phyloP scores from a whole-genome alignment of 2,888 invertebrate genomes.

The Leptopilina drosophilae region DNA sequence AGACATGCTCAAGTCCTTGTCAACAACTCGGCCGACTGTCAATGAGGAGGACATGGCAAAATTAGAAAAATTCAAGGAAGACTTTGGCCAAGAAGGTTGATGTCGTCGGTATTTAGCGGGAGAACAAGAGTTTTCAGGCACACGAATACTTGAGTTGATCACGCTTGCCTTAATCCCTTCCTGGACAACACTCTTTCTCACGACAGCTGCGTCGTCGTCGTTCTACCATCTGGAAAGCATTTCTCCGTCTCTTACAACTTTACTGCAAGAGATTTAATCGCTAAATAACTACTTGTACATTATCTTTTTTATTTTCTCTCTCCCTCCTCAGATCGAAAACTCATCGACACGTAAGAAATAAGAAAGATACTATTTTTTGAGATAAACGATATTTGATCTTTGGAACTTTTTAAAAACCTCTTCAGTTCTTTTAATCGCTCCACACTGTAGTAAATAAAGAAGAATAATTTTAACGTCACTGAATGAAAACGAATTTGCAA shows the following conservation, averaged over 20 bases:
- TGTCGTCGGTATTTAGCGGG: conserved; percentile 43
- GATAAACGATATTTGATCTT: conserved; percentile 58
- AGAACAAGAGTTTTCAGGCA: conserved; percentile 44
- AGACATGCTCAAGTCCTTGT: conserved; percentile 95
- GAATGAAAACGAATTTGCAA: conserved; percentile 18
- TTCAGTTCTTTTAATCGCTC: conserved; percentile 1
- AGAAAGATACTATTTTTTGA: conserved; percentile 60
- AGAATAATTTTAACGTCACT: neutral
- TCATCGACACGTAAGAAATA: conserved; percentile 1
- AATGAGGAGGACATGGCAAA: conserved; percentile 97
- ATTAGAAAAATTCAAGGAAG: conserved; percentile 95
- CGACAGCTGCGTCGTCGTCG: neutral
- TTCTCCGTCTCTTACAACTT: neutral
- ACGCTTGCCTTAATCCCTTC: conserved; percentile 67
- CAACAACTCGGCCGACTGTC: conserved; percentile 97
- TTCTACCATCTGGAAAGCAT: conserved; percentile 26
- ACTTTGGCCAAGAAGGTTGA: conserved; percentile 99
- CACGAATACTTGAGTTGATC: conserved; percentile 53
- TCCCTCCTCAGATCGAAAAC: conserved; percentile 1
- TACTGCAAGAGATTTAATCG: conserved; percentile 3
- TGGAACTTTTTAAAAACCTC: conserved; percentile 35
- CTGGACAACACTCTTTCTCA: conserved; percentile 28
- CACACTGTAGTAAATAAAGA: neutral
- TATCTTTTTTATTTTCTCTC: conserved; percentile 23
- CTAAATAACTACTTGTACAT: conserved; percentile 24